Evolutionary conservation across 1,140 invertebrate species (phyloP).

Genomic region (Drosophila chauvacae): DNA sequence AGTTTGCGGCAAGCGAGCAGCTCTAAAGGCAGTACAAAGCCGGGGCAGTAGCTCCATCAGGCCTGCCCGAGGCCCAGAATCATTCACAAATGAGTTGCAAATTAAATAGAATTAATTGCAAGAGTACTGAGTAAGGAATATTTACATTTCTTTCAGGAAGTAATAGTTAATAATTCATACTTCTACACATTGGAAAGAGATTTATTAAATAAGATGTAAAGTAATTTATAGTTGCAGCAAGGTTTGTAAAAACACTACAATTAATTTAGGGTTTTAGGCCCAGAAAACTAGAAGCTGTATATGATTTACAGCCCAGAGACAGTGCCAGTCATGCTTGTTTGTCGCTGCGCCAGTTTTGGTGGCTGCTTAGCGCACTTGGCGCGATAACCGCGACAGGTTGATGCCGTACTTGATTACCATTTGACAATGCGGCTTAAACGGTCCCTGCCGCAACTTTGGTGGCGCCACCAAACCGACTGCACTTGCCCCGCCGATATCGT

Average conservation of each 20-base stretch:
- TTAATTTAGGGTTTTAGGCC: not conserved
- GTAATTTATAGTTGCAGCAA: not conserved
- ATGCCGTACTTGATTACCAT: slow-evolving; percentile 60
- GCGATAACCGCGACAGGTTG: slow-evolving; percentile 72
- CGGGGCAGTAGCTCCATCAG: slow-evolving; percentile 21
- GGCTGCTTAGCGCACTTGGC: slow-evolving; percentile 35
- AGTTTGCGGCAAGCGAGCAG: slow-evolving; percentile 46
- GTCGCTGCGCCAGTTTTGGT: slow-evolving; percentile 28
- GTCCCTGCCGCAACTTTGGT: slow-evolving; percentile 27
- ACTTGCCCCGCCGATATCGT: slow-evolving; percentile 63
- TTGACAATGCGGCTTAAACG: slow-evolving; percentile 44
- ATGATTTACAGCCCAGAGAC: slow-evolving; percentile 53
- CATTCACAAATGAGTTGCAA: slow-evolving; percentile 50
- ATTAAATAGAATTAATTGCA: slow-evolving; percentile 11
- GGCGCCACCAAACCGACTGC: slow-evolving; percentile 42
- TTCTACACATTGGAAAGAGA: not conserved
- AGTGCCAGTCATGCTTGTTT: slow-evolving; percentile 39
- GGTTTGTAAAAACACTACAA: not conserved
- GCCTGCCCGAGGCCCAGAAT: slow-evolving; percentile 37
- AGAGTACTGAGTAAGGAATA: not conserved
- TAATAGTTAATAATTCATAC: not conserved
- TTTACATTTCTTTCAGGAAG: slow-evolving; percentile 3
- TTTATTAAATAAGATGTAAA: not conserved
- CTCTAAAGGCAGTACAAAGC: slow-evolving; percentile 39
- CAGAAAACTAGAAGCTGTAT: slow-evolving; percentile 18